phyloP scores from a whole-genome alignment of 2,888 invertebrate genomes.

The Agrypnus murinus region DNA sequence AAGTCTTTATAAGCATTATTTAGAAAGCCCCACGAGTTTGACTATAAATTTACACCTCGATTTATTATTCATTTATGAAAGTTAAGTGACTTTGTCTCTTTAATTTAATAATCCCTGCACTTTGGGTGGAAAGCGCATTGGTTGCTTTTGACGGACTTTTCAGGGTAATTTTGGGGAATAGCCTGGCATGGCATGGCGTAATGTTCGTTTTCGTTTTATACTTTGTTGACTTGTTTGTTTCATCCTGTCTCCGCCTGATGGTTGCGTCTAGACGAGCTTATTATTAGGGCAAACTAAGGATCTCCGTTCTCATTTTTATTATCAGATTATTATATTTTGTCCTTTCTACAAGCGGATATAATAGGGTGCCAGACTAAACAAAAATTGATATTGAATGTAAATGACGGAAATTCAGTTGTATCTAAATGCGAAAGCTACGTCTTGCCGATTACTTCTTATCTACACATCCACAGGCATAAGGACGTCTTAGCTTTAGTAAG shows the following conservation, averaged over 20 bases:
- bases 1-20: conserved; percentile 38
- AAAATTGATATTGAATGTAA: conserved; percentile 40
- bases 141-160: conserved; percentile 33
- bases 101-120: conserved; percentile 19
- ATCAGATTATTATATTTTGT: conserved; percentile 33
- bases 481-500: conserved; percentile 14
- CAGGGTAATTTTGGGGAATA: conserved; percentile 29
- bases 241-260: conserved; percentile 39
- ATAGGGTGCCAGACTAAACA: conserved; percentile 27
- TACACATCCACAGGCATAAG: conserved; percentile 43
- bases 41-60: conserved; percentile 38
- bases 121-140: conserved; percentile 21
- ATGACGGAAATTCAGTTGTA: conserved; percentile 14
- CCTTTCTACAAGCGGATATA: conserved; percentile 30
- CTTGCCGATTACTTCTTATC: conserved; percentile 42
- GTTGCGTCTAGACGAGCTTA: conserved; percentile 45
- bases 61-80: conserved; percentile 36
- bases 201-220: conserved; percentile 30
- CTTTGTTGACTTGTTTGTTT: conserved; percentile 48
- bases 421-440: conserved; percentile 25
- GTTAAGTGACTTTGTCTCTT: conserved; percentile 30
- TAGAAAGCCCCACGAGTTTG: conserved; percentile 33
- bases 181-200: conserved; percentile 7
- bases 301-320: conserved; percentile 32
- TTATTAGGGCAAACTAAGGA: conserved; percentile 36